Conservation (phyloP, 2,888 invertebrate genomes). For the Chrysomela aeneicollis region DNA sequence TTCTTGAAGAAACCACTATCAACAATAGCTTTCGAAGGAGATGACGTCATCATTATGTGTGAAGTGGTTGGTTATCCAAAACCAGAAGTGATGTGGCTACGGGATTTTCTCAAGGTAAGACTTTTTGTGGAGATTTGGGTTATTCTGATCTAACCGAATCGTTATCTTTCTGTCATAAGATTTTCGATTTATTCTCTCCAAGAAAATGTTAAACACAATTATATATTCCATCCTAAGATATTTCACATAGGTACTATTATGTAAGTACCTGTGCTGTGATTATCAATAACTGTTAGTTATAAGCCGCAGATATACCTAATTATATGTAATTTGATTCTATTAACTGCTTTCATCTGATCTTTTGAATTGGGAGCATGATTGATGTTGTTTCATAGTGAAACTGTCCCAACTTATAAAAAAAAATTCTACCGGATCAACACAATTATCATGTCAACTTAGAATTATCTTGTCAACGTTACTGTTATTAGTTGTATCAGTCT, state of each 20-base stretch:
- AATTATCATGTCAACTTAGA: not conserved
- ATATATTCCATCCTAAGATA: too few relatives aligned
- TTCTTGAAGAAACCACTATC: conserved; percentile 85
- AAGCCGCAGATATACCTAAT: not conserved
- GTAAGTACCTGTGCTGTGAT: not conserved
- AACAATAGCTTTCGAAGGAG: conserved; percentile 84
- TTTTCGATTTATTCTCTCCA: too few relatives aligned
- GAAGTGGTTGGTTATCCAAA: conserved; percentile 90
- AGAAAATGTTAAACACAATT: too few relatives aligned
- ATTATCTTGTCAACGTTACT: not conserved
- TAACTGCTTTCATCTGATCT: not conserved
- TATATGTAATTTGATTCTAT: not conserved
- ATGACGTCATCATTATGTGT: conserved; percentile 84
- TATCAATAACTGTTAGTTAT: not conserved
- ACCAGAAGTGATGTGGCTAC: conserved; percentile 86
- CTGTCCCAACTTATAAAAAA: not conserved
- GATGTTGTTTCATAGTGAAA: not conserved
- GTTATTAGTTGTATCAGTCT: not conserved
- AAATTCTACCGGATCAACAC: not conserved
- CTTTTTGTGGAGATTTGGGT: not conserved
- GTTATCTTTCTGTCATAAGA: too few relatives aligned
- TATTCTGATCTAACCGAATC: too few relatives aligned
- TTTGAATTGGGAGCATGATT: not conserved
- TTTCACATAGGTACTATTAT: not conserved
- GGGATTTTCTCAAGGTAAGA: conserved; percentile 85